Evolutionary conservation across 2,888 invertebrate species (phyloP).

Genomic region (Eilema caniola): DNA sequence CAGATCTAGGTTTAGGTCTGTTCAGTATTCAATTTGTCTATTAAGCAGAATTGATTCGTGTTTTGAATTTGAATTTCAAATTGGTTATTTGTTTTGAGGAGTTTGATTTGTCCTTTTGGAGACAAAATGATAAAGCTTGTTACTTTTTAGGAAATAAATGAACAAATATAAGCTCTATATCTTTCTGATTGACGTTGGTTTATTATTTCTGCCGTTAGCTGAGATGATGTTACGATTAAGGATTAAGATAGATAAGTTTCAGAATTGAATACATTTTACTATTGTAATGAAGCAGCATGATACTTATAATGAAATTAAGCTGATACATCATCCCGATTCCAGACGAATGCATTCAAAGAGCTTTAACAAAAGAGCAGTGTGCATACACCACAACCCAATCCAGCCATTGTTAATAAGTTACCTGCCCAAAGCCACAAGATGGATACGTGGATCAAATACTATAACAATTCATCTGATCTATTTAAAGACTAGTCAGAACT

Average conservation of each 20-base stretch:
- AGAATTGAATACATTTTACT: background rate
- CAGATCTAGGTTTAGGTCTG: constrained; percentile 57
- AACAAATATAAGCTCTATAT: constrained; percentile 10
- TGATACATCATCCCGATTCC: background rate
- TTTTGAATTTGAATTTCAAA: constrained; percentile 48
- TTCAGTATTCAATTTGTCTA: constrained; percentile 34
- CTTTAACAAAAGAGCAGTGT: background rate
- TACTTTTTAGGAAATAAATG: constrained; percentile 14
- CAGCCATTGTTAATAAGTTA: constrained; percentile 15
- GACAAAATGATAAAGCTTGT: constrained; percentile 26
- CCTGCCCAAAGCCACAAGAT: constrained; percentile 13
- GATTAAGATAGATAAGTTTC: background rate
- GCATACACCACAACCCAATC: background rate
- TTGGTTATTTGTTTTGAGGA: constrained; percentile 47
- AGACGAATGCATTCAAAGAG: background rate
- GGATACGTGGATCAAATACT: constrained; percentile 7
- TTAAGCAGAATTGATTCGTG: constrained; percentile 33
- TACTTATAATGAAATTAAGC: background rate
- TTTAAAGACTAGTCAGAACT: background rate
- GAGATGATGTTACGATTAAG: constrained; percentile 10
- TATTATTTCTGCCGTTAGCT: constrained; percentile 11
- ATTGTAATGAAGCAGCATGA: background rate
- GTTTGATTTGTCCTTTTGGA: constrained; percentile 32
- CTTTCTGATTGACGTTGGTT: constrained; percentile 13
- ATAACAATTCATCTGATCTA: constrained; percentile 13